These are phyloP conservation scores for Tribolium freemani DNA, from an alignment of 2,888 invertebrate genomes.

Conservation along the genomic window DNA sequence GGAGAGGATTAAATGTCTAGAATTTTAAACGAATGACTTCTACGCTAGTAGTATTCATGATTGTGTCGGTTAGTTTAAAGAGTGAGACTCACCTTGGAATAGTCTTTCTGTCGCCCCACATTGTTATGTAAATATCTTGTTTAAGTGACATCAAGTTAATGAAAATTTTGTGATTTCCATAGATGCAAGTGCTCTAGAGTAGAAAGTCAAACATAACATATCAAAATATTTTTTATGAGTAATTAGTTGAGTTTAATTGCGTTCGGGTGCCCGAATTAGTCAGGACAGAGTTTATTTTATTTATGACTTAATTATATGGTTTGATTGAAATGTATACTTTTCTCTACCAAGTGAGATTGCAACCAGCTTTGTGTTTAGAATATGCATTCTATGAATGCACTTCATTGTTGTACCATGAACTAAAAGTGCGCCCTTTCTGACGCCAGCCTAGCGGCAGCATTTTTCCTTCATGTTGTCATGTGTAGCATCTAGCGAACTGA, in stretches of 20 bases:
- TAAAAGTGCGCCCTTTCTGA: constrained; percentile 27
- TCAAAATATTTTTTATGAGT: constrained; percentile 48
- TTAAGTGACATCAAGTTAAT: too few relatives aligned
- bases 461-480: constrained; percentile 40
- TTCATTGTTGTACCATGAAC: constrained; percentile 38
- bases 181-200: constrained; percentile 59
- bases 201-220: constrained; percentile 61
- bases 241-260: constrained; percentile 27
- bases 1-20: constrained; percentile 27
- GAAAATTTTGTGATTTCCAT: constrained; percentile 55
- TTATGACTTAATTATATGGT: constrained; percentile 6
- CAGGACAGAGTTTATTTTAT: constrained; percentile 14
- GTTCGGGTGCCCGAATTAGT: constrained; percentile 16
- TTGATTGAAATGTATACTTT: constrained; percentile 8
- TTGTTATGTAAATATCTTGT: constrained; percentile 57
- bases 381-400: constrained; percentile 44
- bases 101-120: constrained; percentile 1
- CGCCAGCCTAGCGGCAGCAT: constrained; percentile 17
- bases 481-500: constrained; percentile 38
- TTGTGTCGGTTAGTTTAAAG: constrained; percentile 42
- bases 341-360: constrained; percentile 40
- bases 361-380: constrained; percentile 40
- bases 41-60: constrained; percentile 55
- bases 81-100: neutral
- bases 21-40: constrained; percentile 46